A percentile compares a stretch with the other conserved stretches of the same genome.
These are phyloP conservation scores for Daubentonia madagascariensis DNA, from an alignment of 2,113 vertebrate species.

Conservation along the genomic window DNA sequence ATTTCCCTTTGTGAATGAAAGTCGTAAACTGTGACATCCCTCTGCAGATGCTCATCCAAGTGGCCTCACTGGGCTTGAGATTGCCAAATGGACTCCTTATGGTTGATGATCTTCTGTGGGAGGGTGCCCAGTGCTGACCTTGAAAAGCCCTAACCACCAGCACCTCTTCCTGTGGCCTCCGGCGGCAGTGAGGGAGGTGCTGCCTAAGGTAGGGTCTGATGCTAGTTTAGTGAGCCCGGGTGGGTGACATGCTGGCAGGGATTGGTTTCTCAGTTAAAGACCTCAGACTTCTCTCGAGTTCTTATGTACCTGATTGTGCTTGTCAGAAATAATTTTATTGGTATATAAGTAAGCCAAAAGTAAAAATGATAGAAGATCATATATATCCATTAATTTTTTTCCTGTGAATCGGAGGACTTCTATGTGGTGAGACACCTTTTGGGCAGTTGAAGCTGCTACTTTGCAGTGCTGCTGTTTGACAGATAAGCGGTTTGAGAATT, in stretches of 20 bases:
- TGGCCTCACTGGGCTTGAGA: not conserved
- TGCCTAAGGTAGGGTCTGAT: not conserved
- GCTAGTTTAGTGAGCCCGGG: not conserved
- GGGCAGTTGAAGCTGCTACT: not conserved
- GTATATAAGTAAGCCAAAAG: not conserved
- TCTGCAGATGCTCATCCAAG: not conserved
- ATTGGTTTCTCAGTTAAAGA: not conserved
- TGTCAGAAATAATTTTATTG: not conserved
- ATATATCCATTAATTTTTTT: not conserved
- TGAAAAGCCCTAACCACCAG: not conserved
- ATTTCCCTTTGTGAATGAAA: not conserved
- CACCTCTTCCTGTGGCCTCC: not conserved
- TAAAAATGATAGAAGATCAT: not conserved
- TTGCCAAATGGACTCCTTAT: not conserved
- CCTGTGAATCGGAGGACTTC: not conserved
- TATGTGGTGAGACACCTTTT: accelerated
- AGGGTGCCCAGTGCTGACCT: not conserved
- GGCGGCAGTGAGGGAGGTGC: not conserved
- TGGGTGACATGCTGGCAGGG: not conserved
- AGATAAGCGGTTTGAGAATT: not conserved
- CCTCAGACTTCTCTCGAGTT: not conserved
- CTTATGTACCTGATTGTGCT: not conserved
- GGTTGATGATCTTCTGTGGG: not conserved
- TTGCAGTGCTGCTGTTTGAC: not conserved
- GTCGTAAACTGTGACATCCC: not conserved